These are phyloP conservation scores for Athetis lepigone DNA, from an alignment of 2,888 invertebrate species.

Conservation along the genomic window DNA sequence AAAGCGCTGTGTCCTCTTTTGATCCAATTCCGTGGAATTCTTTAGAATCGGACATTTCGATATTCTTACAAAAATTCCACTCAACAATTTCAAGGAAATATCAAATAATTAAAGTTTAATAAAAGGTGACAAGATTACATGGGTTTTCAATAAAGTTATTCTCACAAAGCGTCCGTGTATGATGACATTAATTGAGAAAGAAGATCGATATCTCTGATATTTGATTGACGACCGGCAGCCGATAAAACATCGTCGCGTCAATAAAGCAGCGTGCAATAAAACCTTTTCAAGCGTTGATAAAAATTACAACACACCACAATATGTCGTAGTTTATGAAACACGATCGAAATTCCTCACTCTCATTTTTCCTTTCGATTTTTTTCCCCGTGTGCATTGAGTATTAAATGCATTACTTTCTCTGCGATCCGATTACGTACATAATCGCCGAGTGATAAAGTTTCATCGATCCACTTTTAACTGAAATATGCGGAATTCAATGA, in stretches of 20 bases:
- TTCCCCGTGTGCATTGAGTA: conserved; percentile 74
- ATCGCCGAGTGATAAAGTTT: conserved; percentile 75
- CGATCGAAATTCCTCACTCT: conserved; percentile 83
- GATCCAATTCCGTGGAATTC: conserved; percentile 23
- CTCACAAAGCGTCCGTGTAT: conserved; percentile 28
- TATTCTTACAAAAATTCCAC: background rate
- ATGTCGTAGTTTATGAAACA: conserved; percentile 78
- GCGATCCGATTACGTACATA: conserved; percentile 81
- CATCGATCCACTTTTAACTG: conserved; percentile 71
- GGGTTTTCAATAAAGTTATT: conserved; percentile 31
- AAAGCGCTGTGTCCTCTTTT: conserved; percentile 19
- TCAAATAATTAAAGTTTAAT: background rate
- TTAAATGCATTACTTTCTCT: conserved; percentile 86
- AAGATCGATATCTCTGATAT: conserved; percentile 63
- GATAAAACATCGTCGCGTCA: conserved; percentile 65
- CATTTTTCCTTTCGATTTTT: conserved; percentile 84
- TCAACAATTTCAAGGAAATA: conserved; percentile 26
- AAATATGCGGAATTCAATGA: conserved; percentile 70
- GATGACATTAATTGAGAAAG: conserved; percentile 63
- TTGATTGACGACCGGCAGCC: conserved; percentile 63
- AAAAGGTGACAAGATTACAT: conserved; percentile 18
- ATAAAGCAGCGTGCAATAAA: conserved; percentile 69
- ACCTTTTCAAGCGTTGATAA: conserved; percentile 74
- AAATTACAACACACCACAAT: conserved; percentile 72
- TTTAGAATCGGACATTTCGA: background rate